These are phyloP conservation scores for Lateolabrax maculatus DNA, from an alignment of 2,797 vertebrate species.

Conservation along the genomic window DNA sequence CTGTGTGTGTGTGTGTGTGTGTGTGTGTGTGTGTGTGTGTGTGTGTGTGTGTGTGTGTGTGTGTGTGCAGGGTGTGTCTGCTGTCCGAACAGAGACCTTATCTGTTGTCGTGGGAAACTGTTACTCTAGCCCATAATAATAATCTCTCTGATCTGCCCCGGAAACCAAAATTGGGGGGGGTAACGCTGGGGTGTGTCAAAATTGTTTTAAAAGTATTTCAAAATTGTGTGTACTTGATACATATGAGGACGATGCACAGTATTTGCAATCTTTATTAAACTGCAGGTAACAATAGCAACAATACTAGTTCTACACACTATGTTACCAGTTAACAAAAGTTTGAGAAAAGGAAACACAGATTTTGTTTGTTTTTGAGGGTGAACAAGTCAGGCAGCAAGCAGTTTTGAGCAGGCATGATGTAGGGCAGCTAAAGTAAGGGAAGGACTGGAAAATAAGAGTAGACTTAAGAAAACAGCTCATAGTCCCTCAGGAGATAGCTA, in stretches of 20 bases:
- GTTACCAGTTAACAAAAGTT: no score
- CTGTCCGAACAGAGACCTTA: constrained; percentile 43
- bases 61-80: constrained; percentile 45
- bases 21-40: constrained; percentile 7
- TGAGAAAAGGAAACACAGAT: no score
- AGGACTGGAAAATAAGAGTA: background rate
- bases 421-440: background rate
- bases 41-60: constrained; percentile 19
- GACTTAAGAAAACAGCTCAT: background rate
- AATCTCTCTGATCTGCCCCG: constrained; percentile 46
- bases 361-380: no score
- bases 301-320: no score
- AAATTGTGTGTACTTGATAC: no score
- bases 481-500: background rate
- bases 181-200: background rate
- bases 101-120: constrained; percentile 60
- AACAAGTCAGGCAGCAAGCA: background rate
- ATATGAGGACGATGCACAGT: no score
- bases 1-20: constrained; percentile 23
- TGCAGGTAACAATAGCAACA: no score
- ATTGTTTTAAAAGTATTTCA: no score
- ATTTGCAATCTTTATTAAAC: no score
- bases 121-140: constrained; percentile 70
- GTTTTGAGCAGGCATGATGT: background rate
- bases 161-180: constrained; percentile 49